These are phyloP conservation scores for Drosophila testacea DNA, from an alignment of 2,888 invertebrate species.

Conservation along the genomic window DNA sequence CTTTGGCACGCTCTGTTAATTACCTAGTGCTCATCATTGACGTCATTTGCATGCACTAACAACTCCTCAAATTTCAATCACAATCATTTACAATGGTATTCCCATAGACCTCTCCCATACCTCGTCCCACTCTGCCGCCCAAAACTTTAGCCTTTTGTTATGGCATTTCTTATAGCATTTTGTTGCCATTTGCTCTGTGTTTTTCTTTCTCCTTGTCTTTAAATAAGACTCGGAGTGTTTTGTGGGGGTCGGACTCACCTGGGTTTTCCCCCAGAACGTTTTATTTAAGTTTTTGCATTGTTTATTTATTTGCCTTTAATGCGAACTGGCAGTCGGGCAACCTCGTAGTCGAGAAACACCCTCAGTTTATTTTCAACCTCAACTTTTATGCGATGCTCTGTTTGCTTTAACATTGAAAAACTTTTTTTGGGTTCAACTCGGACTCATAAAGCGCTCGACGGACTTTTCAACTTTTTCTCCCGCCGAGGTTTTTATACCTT, in stretches of 20 bases:
- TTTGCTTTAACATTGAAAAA: constrained; percentile 73
- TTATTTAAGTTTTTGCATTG: constrained; percentile 72
- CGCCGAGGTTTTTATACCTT: constrained; percentile 36
- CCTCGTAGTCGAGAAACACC: background rate
- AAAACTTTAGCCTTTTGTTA: constrained; percentile 47
- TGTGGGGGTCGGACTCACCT: constrained; percentile 19
- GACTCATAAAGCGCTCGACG: constrained; percentile 24
- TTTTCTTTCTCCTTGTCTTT: constrained; percentile 13
- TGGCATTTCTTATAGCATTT: constrained; percentile 35
- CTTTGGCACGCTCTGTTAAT: constrained; percentile 53
- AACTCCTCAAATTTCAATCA: constrained; percentile 54
- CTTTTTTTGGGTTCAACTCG: constrained; percentile 45
- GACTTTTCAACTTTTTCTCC: constrained; percentile 42
- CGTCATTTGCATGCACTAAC: constrained; percentile 66
- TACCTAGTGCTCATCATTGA: constrained; percentile 46
- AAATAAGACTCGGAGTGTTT: constrained; percentile 6
- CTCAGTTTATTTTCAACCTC: constrained; percentile 27
- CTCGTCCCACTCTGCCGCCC: background rate
- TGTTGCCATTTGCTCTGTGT: constrained; percentile 36
- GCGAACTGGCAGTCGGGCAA: constrained; percentile 14
- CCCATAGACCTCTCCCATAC: background rate
- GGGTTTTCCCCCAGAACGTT: constrained; percentile 31
- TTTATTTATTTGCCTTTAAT: constrained; percentile 67
- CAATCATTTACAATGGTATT: constrained; percentile 33
- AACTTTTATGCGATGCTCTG: constrained; percentile 54